Evolutionary conservation across 2,113 vertebrate genomes (phyloP), one percentile per base, ranked within the genome.

Genomic region (Platysternon megacephalum): DNA sequence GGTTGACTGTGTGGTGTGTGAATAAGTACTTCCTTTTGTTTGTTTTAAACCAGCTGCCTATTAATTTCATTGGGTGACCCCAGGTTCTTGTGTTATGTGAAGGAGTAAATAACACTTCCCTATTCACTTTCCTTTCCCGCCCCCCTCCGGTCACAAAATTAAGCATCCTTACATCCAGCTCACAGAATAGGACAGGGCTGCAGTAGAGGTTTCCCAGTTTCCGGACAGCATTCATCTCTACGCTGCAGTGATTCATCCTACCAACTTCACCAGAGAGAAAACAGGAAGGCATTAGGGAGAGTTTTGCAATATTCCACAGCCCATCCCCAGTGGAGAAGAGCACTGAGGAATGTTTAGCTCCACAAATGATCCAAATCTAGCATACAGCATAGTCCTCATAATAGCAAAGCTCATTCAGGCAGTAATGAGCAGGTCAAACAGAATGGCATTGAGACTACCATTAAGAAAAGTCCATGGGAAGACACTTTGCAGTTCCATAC

Each of bases 101-200:
- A n/a, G 35, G 65, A n/a, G 17, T 68, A 68, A 65, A 21, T 21
- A 65, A 35, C 61, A 35, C 32, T 65, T 65, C 32, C 61, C 14
- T 65, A n/a, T n/a, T 68, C 61, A n/a, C 61, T n/a, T 68, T 68
- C 61, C 35, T 68, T n/a, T 32, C 48, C 11, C 5, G 1, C 26
- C 32, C 26, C 42, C 51, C 53, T 4, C 42, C 49, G 87, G 35
- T 81, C 4, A 26, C 44, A 22, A n/a, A 39, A 55, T 5, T 2
- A 68, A 46, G 46, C 1, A 72, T n/a, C 85, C 97, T 98, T 95
- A 98, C 98, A 98, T 98, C 97, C 90, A 98, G 91, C 88, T 98
- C 98, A 80, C 97, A 98, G 91, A 96, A 98, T 5, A 98, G 55
- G 85, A 98, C 82, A 42, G 98, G 98, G 82, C 98, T 98, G 29